Evolutionary conservation across 2,797 vertebrate species (phyloP).

Genomic region (Lateolabrax maculatus): DNA sequence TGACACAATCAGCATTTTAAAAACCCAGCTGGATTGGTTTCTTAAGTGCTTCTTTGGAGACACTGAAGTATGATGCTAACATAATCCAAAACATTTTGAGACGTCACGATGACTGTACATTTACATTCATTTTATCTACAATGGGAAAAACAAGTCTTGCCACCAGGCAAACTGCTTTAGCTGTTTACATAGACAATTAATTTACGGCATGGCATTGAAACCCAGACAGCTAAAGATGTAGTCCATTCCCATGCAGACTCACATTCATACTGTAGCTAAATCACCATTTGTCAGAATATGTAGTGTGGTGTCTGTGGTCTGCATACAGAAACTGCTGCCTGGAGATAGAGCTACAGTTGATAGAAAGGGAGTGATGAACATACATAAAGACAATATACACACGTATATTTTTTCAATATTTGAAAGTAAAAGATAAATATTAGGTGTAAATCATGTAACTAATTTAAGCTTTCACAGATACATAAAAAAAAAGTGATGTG

Average conservation of each 20-base stretch:
- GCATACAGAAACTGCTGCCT: background rate
- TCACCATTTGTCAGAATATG: constrained; percentile 15
- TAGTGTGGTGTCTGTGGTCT: background rate
- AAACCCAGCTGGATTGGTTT: constrained; percentile 6
- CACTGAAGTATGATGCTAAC: background rate
- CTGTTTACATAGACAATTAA: background rate
- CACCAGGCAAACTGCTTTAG: background rate
- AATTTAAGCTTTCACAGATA: background rate
- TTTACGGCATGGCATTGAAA: background rate
- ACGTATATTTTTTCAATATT: background rate
- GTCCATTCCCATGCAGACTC: background rate
- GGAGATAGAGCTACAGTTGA: background rate
- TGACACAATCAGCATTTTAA: constrained; percentile 17
- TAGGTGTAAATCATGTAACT: too few relatives aligned
- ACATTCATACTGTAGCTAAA: background rate
- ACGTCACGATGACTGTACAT: background rate
- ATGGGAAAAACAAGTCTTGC: background rate
- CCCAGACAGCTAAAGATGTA: background rate
- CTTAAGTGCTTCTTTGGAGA: background rate
- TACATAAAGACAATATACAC: too few relatives aligned
- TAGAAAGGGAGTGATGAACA: background rate
- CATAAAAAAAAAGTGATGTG: background rate
- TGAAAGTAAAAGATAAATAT: background rate
- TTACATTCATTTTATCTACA: background rate
- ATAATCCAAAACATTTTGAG: constrained; percentile 6